phyloP scores from a whole-genome alignment of 2,888 invertebrate species.

The Lepidochrysops patricia region DNA sequence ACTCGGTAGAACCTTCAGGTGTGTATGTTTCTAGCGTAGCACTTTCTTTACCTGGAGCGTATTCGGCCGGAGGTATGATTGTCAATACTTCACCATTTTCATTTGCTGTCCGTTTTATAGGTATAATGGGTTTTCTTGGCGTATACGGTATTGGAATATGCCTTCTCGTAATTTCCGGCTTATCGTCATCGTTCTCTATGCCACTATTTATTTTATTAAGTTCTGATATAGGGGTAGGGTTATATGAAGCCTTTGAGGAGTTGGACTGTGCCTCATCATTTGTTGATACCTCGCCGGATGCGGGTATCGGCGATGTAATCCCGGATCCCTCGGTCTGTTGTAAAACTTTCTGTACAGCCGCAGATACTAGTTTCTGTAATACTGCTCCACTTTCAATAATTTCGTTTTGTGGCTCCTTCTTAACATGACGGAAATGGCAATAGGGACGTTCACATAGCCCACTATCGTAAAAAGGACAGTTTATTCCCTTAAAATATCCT shows the following conservation, averaged over 20 bases:
- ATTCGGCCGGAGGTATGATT: slow-evolving; percentile 54
- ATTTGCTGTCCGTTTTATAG: slow-evolving; percentile 50
- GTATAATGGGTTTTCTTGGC: slow-evolving; percentile 57
- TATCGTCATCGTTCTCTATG: slow-evolving; percentile 42
- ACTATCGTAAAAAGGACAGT: slow-evolving; percentile 88
- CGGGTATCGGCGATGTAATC: slow-evolving; percentile 30
- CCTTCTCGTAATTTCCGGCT: slow-evolving; percentile 49
- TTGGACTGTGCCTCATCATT: slow-evolving; percentile 43
- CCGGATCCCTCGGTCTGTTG: slow-evolving; percentile 55
- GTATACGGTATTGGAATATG: slow-evolving; percentile 72
- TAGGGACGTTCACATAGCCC: slow-evolving; percentile 90
- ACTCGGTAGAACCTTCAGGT: slow-evolving; percentile 51
- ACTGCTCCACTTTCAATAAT: slow-evolving; percentile 61
- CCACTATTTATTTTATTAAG: slow-evolving; percentile 63
- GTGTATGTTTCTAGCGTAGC: slow-evolving; percentile 52
- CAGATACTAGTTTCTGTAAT: slow-evolving; percentile 75
- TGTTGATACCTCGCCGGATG: slow-evolving; percentile 22
- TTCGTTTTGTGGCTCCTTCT: slow-evolving; percentile 75
- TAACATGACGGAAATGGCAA: slow-evolving; percentile 92
- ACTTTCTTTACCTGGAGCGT: slow-evolving; percentile 56
- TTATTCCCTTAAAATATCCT: slow-evolving; percentile 89
- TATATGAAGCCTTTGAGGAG: slow-evolving; percentile 64
- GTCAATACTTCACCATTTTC: slow-evolving; percentile 56
- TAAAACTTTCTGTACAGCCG: slow-evolving; percentile 76
- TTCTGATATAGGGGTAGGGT: slow-evolving; percentile 79